These are phyloP conservation scores for Colostygia pectinataria DNA, from an alignment of 2,888 invertebrate species.

Conservation along the genomic window DNA sequence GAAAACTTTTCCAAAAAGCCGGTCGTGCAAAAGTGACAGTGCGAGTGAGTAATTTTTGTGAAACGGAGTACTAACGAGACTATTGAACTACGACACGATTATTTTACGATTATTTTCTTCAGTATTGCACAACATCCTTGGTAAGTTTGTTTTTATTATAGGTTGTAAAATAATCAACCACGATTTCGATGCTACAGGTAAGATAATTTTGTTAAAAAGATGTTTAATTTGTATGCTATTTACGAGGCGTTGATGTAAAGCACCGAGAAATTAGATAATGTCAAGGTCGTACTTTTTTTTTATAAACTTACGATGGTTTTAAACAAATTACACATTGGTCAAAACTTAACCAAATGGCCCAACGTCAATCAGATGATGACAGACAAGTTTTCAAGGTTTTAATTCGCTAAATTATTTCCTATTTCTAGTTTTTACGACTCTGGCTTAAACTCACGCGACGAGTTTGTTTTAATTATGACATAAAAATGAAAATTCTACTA, in stretches of 20 bases:
- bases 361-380: conserved; percentile 30
- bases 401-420: conserved; percentile 30
- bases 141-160: conserved; percentile 46
- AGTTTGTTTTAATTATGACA: conserved; percentile 33
- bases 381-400: conserved; percentile 49
- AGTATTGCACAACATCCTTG: conserved; percentile 61
- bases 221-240: no score
- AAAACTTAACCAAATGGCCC: conserved; percentile 18
- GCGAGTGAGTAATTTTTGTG: conserved; percentile 71
- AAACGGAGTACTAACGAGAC: conserved; percentile 56
- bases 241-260: neutral
- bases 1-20: conserved; percentile 60
- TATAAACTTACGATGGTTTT: conserved; percentile 17
- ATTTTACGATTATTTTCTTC: conserved; percentile 33
- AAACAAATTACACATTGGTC: conserved; percentile 32
- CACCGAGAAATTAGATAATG: neutral
- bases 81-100: conserved; percentile 56
- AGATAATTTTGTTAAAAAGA: no score
- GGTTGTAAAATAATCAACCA: neutral
- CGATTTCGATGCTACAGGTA: neutral
- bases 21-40: conserved; percentile 75
- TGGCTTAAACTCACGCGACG: conserved; percentile 37
- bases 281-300: no score
- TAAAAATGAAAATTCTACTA: neutral
- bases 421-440: conserved; percentile 39